Percentiles rank a stretch among this genome's conserved stretches.
These are phyloP conservation scores for Corythucha ciliata DNA, from an alignment of 2,888 invertebrate species.

Conservation along the genomic window DNA sequence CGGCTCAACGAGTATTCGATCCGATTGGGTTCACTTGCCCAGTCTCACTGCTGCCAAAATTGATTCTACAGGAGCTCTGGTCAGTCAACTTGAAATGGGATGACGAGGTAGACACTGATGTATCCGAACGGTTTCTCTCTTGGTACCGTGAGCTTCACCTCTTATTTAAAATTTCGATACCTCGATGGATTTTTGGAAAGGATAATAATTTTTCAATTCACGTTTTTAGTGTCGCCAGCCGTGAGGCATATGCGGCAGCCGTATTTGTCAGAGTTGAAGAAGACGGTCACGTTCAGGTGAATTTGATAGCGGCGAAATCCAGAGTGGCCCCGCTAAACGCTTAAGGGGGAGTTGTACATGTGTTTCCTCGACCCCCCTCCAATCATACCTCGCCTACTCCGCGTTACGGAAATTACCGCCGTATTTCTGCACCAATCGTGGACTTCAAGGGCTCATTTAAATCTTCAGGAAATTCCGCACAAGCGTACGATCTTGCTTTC, in stretches of 20 bases:
- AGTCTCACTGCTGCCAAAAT: constrained; percentile 11
- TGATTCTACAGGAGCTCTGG: constrained; percentile 19
- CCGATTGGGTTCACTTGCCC: constrained; percentile 17
- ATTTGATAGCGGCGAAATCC: constrained; percentile 1
- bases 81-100: constrained; percentile 15
- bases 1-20: constrained; percentile 12
- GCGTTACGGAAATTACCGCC: no score
- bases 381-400: no score
- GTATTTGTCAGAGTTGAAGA: constrained; percentile 16
- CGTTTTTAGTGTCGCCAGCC: constrained; percentile 19
- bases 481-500: no score
- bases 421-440: no score
- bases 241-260: constrained; percentile 19
- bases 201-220: constrained; percentile 7
- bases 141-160: constrained; percentile 1
- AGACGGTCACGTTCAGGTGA: background rate
- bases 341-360: no score
- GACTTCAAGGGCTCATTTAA: no score
- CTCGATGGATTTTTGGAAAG: background rate
- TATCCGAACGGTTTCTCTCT: background rate
- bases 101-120: background rate
- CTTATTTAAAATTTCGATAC: background rate
- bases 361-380: no score
- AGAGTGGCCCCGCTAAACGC: constrained; percentile 4
- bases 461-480: no score